These are phyloP conservation scores for Notodonta ziczac DNA, from an alignment of 2,888 invertebrate species.

Conservation along the genomic window DNA sequence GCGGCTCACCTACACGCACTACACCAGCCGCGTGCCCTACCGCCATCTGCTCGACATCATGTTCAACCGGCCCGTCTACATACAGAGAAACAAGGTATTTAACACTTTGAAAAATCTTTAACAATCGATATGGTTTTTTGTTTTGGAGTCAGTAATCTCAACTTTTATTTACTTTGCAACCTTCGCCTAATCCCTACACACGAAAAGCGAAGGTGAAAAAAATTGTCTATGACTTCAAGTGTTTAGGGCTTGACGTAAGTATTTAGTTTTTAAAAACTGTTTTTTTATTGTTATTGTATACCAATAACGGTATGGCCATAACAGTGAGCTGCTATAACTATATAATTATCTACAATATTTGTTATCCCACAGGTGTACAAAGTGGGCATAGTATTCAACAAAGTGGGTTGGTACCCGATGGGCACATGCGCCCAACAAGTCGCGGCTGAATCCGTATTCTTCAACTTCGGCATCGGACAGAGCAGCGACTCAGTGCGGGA, in stretches of 20 bases:
- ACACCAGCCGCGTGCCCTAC: conserved; percentile 90
- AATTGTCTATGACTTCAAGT: too few relatives aligned
- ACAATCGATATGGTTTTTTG: too few relatives aligned
- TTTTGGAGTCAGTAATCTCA: too few relatives aligned
- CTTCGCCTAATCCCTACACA: too few relatives aligned
- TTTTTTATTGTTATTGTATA: too few relatives aligned
- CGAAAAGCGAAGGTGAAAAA: too few relatives aligned
- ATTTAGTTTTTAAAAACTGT: too few relatives aligned
- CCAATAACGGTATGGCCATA: too few relatives aligned
- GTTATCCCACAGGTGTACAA: conserved; percentile 86
- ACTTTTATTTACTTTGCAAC: too few relatives aligned
- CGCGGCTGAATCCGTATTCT: conserved; percentile 88
- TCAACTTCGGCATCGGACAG: conserved; percentile 90
- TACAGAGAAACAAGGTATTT: conserved; percentile 88
- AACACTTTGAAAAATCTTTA: too few relatives aligned
- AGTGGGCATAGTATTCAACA: conserved; percentile 93
- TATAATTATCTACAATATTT: neutral
- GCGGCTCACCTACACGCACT: conserved; percentile 91
- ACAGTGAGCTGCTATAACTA: too few relatives aligned
- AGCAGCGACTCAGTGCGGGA: conserved; percentile 89
- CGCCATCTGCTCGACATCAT: conserved; percentile 90
- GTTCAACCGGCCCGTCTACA: conserved; percentile 91
- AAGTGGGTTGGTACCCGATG: conserved; percentile 92
- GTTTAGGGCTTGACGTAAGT: too few relatives aligned
- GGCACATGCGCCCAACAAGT: conserved; percentile 89